Evolutionary conservation across 2,113 vertebrate genomes (phyloP).

Genomic region (Myrmecobius fasciatus): DNA sequence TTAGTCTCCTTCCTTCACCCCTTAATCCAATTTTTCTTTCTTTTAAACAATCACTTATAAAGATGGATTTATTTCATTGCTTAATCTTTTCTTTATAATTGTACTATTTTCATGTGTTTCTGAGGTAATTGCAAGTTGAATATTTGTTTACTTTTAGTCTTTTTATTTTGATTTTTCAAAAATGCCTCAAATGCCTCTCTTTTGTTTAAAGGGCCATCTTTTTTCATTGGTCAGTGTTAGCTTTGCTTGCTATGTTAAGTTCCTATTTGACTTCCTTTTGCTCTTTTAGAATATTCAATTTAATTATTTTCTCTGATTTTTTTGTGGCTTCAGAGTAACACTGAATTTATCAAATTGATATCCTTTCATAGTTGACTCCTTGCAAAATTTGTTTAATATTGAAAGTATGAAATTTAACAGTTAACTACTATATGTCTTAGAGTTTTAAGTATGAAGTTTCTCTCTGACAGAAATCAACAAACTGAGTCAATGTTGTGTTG

Average conservation of each 20-base stretch:
- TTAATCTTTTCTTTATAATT: no score
- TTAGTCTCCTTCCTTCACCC: background rate
- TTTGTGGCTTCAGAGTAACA: background rate
- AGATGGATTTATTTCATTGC: background rate
- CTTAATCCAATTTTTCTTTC: background rate
- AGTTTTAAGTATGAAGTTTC: background rate
- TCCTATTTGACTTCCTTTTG: background rate
- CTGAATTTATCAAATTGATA: background rate
- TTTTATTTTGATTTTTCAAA: background rate
- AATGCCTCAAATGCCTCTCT: background rate
- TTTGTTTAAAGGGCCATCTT: background rate
- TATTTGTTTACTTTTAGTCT: background rate
- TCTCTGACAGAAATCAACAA: background rate
- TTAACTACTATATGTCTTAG: background rate
- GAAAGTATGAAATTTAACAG: background rate
- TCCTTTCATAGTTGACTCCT: background rate
- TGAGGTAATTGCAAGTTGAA: background rate
- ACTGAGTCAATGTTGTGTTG: background rate
- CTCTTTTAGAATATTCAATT: background rate
- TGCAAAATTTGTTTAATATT: background rate
- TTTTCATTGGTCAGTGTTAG: background rate
- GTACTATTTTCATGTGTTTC: background rate
- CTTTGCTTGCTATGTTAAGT: background rate
- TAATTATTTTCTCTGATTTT: background rate
- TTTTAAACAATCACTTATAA: background rate